A percentile compares a stretch with the other conserved stretches of the same genome.
phyloP scores from a whole-genome alignment of 2,113 vertebrate species.

The Pedionomus torquatus region DNA sequence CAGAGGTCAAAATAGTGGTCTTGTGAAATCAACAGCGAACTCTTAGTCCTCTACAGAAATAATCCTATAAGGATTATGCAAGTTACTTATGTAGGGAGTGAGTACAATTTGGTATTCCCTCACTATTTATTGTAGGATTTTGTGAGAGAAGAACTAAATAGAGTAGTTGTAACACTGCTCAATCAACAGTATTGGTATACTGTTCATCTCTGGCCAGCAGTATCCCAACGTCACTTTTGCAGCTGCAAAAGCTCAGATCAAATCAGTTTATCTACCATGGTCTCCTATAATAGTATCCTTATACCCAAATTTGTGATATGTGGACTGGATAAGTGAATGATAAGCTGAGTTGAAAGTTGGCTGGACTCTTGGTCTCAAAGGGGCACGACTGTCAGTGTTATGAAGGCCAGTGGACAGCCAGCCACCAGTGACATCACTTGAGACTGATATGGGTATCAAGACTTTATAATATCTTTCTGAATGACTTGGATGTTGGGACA shows the following conservation, averaged over 20 bases:
- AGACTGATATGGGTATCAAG: not conserved
- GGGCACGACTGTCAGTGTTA: not conserved
- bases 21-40: not conserved
- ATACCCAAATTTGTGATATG: not conserved
- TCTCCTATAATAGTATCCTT: not conserved
- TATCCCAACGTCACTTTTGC: not conserved
- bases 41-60: not conserved
- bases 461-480: not conserved
- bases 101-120: not conserved
- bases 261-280: not conserved
- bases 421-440: not conserved
- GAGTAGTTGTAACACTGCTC: not conserved
- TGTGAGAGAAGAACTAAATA: not conserved
- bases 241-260: not conserved
- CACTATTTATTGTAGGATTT: not conserved
- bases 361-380: not conserved
- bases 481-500: not conserved
- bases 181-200: not conserved
- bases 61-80: not conserved
- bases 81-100: accelerated
- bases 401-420: not conserved
- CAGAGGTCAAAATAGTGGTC: not conserved
- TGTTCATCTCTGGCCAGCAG: not conserved
- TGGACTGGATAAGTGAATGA: not conserved
- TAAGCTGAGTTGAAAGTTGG: not conserved